These are phyloP conservation scores for Diaperis boleti DNA, from an alignment of 2,888 invertebrate genomes.

Conservation along the genomic window DNA sequence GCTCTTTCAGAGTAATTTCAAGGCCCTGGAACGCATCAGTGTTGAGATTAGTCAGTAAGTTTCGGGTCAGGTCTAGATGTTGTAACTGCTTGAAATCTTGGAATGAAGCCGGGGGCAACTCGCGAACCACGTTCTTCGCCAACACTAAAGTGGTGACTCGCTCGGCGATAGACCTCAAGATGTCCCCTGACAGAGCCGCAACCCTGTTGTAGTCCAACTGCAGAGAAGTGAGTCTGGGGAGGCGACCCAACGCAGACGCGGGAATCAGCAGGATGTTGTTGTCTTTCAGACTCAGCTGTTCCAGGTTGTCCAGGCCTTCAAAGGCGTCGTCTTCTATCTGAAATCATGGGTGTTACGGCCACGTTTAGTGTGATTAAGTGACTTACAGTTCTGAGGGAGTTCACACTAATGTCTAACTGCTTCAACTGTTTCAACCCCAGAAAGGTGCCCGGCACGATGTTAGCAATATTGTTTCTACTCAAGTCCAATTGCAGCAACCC, in stretches of 20 bases:
- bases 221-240: conserved; percentile 79
- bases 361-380: background rate
- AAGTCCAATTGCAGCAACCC: conserved; percentile 83
- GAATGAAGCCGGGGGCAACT: conserved; percentile 85
- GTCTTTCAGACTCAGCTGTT: conserved; percentile 83
- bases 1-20: conserved; percentile 77
- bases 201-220: conserved; percentile 89
- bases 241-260: conserved; percentile 83
- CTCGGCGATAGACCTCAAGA: conserved; percentile 79
- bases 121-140: conserved; percentile 87
- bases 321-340: conserved; percentile 91
- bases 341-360: conserved; percentile 48
- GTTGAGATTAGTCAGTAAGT: conserved; percentile 78
- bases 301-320: conserved; percentile 82
- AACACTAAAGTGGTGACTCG: conserved; percentile 78
- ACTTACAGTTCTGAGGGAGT: conserved; percentile 87
- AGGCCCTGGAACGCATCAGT: conserved; percentile 82
- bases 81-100: conserved; percentile 80
- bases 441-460: conserved; percentile 86
- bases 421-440: conserved; percentile 78
- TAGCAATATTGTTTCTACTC: conserved; percentile 86
- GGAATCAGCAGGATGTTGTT: conserved; percentile 90
- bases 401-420: conserved; percentile 86
- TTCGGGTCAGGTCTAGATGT: conserved; percentile 83
- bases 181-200: conserved; percentile 84